Evolutionary conservation across 2,888 invertebrate species (phyloP), one percentile per base, ranked within the genome.

Genomic region (Chelonus formosanus): DNA sequence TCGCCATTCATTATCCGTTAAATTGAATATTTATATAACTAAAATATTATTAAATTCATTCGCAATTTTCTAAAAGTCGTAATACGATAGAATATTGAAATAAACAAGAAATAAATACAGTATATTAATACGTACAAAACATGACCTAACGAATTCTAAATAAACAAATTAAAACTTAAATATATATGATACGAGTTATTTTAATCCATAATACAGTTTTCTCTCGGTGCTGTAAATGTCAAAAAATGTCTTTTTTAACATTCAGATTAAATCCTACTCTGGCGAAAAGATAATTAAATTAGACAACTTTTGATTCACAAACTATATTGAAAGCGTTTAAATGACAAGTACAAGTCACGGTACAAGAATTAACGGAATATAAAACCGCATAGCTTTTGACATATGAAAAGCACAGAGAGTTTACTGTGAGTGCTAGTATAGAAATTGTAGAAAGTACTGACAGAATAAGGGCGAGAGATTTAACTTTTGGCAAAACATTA

Each of bases 401-500:
- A 34, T 35, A 58, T 58, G 47, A 58, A 58, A 58, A 58, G 58
- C 58, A 34, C 58, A 47, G 20, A 20, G 20, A 20, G 20, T 20
- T 20, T 20, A 20, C 20, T 20, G 20, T 20, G 20, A 20, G 20
- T 20, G 20, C 20, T 20, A 20, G 20, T 20, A n/a, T 35, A 36
- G 54, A 54, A 54, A 47, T 31, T 20, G 31, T 44, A 44, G 7
- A 57, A 31, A 31, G 44, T 32, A 20, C 20, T 20, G 44, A 34
- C 31, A 43, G 20, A 52, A 52, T 31, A 52, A 43, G 43, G 35
- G 59, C 31, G 59, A 52, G 59, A 36, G 20, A 48, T 47, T 58
- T 47, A 50, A 59, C 50, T 61, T 35, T 52, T 10, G 34, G 53
- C 32, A 61, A 40, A 61, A 61, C 45, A 61, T 61, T 61, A 44